These are phyloP conservation scores for Drosophila tropicalis DNA, from an alignment of 1,140 invertebrate species.

Conservation along the genomic window DNA sequence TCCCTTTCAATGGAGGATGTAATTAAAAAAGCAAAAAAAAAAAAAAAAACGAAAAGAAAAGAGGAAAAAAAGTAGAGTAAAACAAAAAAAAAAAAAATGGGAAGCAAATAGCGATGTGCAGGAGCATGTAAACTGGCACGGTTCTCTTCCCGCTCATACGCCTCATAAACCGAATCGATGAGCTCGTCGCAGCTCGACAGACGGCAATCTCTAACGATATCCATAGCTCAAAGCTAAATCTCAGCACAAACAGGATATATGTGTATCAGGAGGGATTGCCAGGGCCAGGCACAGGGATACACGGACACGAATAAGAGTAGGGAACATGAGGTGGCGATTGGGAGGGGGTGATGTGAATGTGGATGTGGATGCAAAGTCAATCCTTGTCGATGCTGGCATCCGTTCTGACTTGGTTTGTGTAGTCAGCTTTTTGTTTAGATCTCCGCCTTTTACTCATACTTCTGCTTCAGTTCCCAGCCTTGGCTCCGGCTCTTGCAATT, in stretches of 20 bases:
- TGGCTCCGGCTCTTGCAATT: slow-evolving; percentile 15
- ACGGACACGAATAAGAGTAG: too few species aligned
- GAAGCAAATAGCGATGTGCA: slow-evolving; percentile 7
- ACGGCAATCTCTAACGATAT: slow-evolving; percentile 62
- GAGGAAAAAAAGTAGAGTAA: not conserved
- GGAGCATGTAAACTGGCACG: slow-evolving; percentile 44
- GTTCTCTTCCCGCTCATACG: not conserved
- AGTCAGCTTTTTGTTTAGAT: slow-evolving; percentile 70
- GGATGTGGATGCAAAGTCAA: slow-evolving; percentile 64
- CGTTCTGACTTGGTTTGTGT: slow-evolving; percentile 70
- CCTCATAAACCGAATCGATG: slow-evolving; percentile 62
- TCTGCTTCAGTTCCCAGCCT: not conserved
- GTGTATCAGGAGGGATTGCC: slow-evolving; percentile 31
- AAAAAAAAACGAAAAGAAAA: slow-evolving; percentile 52
- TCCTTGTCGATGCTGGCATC: slow-evolving; percentile 61
- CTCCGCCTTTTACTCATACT: slow-evolving; percentile 10
- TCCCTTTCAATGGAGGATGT: slow-evolving; percentile 52
- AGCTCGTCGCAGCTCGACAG: slow-evolving; percentile 33
- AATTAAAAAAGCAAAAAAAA: slow-evolving; percentile 72
- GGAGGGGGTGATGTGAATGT: not conserved
- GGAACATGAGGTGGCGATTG: too few species aligned
- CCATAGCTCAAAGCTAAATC: slow-evolving; percentile 80
- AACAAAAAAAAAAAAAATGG: slow-evolving; percentile 3
- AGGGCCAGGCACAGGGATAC: not conserved
- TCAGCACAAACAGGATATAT: slow-evolving; percentile 78